Evolutionary conservation across 2,888 invertebrate genomes (phyloP), one percentile per base, ranked within the genome.

Genomic region (Plusia festucae): DNA sequence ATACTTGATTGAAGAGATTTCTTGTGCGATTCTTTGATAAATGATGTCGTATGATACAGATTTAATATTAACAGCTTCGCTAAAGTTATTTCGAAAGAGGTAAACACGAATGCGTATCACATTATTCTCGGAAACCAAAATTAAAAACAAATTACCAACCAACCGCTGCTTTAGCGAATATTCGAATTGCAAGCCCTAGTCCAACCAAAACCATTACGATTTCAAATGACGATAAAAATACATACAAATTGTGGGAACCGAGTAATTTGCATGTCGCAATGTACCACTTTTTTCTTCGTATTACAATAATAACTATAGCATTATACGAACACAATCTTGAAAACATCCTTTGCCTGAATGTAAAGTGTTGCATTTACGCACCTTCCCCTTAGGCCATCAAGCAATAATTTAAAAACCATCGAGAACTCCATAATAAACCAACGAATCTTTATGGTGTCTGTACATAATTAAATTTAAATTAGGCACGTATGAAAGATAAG

Each of bases 401-500:
- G 66, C 52, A 58, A 67, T 67, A 75, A 68, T 54, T 65, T 65
- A 54, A 51, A 53, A 46, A 56, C n/a, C 7, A 65, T 60, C 56
- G 57, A 51, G 58, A 59, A 68, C 16, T 54, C 22, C 49, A 54
- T 65, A 59, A 20, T 71, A 65, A 77, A 69, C 68, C 53, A 60
- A 59, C 27, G 56, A 13, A 62, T 60, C 53, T 56, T 32, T 44
- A 20, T 58, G 51, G 60, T 68, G 67, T 64, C 66, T 63, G 66
- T 68, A 70, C 75, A 73, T 80, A 82, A 82, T 84, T 82, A 83
- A 79, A 85, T 83, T 85, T 76, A 83, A 84, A 85, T 85, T 76
- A 83, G 68, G 69, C 78, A 67, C 67, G 70, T 73, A 76, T 76
- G 75, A 76, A 79, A 84, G 76, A 79, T 82, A 83, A 76, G 82